Base-by-base conservation (phyloP, 1,140 invertebrate genomes). In the Zophobas morio region DNA sequence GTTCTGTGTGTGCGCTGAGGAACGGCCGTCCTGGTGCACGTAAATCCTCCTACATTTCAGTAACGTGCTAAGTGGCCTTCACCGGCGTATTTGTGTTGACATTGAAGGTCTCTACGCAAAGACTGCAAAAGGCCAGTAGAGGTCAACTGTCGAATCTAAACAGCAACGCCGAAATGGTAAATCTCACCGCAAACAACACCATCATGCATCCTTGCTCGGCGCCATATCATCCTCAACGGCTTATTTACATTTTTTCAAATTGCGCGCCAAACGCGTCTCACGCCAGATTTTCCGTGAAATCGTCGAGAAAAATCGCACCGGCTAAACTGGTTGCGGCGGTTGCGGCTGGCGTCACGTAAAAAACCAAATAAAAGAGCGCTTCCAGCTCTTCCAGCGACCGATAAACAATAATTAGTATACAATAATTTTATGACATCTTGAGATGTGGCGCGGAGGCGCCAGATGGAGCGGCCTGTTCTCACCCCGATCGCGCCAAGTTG, bases 51-150 rank as follows among this genome's bases (percentile, higher is more conserved):
- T 66, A 54, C 49, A 78, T 81, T 82, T 79, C 71, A 80, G 77
- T 85, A 84, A 82, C 82, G 82, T 84, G 82, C 79, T 79, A 81
- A 80, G 79, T 84, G 84, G 84, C 84, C 84, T 85, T 85, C 84
- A 84, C 83, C 83, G 84, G 82, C 81, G 79, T 84, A 84, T 84
- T 81, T 83, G 81, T 84, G 84, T 85, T 85, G 84, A 85, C 84
- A 85, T 85, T 85, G 84, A 85, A 82, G 82, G 82, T 83, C 83
- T 84, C 79, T 84, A 83, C 81, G 81, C 83, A 83, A 85, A 85
- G 84, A 84, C 83, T 84, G 83, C 84, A 84, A 85, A 85, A 84
- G 84, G 84, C 84, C 82, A 83, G 71, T 82, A 84, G 83, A 83
- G 84, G 84, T 85, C 83, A 85, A 84, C 81, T 84, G 80, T 84